Conservation (phyloP, 2,888 invertebrate genomes). For the Hypsopygia costalis region DNA sequence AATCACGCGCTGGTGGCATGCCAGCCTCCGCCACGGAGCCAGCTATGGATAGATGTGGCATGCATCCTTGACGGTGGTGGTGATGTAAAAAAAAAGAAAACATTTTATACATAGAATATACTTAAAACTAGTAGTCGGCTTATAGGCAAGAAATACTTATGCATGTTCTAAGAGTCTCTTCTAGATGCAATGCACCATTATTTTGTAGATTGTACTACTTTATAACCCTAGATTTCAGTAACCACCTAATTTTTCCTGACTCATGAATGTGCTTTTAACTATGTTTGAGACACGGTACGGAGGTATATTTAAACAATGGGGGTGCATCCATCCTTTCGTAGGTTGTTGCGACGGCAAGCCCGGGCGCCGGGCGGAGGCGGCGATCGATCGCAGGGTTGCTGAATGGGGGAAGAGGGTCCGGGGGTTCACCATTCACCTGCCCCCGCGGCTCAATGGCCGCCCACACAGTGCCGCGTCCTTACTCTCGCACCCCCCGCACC, state of each 20-base stretch:
- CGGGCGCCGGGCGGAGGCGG: constrained; percentile 33
- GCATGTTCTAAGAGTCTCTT: no score
- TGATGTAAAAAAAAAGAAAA: no score
- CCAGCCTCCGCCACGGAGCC: not conserved
- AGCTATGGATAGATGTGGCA: not conserved
- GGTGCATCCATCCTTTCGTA: constrained; percentile 1
- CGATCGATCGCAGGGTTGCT: constrained; percentile 59
- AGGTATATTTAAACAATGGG: constrained; percentile 2
- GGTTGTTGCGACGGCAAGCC: constrained; percentile 15
- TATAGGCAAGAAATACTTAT: no score
- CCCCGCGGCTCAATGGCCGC: constrained; percentile 75
- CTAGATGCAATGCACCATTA: no score
- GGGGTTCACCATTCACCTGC: constrained; percentile 69
- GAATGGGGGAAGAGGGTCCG: constrained; percentile 53
- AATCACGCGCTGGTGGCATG: constrained; percentile 20
- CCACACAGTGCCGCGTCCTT: constrained; percentile 54
- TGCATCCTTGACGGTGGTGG: no score
- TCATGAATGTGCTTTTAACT: no score
- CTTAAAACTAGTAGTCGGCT: no score
- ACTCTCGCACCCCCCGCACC: constrained; percentile 31
- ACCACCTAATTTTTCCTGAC: no score
- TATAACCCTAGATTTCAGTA: no score
- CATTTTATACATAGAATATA: no score
- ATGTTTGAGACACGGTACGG: no score
- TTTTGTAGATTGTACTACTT: no score